Percentiles rank a stretch among this genome's conserved stretches.
Evolutionary conservation across 2,888 invertebrate genomes (phyloP).

Genomic region (Melinaea menophilus): DNA sequence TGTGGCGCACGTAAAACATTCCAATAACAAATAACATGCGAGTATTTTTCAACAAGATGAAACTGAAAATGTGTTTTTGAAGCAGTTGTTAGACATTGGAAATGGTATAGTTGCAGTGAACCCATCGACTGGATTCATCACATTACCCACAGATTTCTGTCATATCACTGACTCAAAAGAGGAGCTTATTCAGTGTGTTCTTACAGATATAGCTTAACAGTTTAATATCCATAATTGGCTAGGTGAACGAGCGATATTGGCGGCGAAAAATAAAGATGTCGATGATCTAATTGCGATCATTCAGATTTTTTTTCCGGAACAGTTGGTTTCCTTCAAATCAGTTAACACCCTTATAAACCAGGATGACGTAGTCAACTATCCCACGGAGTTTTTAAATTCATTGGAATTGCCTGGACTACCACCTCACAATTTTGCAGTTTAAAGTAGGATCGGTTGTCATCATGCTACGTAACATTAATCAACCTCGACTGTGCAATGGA

Average conservation of each 20-base stretch:
- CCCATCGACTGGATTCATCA: slow-evolving; percentile 33
- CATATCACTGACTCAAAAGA: slow-evolving; percentile 27
- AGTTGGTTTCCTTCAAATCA: slow-evolving; percentile 23
- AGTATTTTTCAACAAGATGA: slow-evolving; percentile 32
- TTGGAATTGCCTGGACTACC: slow-evolving; percentile 31
- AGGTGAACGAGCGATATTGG: slow-evolving; percentile 37
- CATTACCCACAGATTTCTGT: slow-evolving; percentile 34
- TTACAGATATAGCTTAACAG: slow-evolving; percentile 33
- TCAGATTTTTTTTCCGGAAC: slow-evolving; percentile 21
- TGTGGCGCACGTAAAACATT: slow-evolving; percentile 38
- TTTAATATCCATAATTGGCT: slow-evolving; percentile 37
- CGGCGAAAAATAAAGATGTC: slow-evolving; percentile 25
- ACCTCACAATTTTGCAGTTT: slow-evolving; percentile 29
- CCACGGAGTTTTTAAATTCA: slow-evolving; percentile 31
- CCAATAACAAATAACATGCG: slow-evolving; percentile 34
- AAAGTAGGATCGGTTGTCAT: slow-evolving; percentile 31
- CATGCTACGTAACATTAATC: slow-evolving; percentile 35
- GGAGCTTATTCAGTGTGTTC: slow-evolving; percentile 36
- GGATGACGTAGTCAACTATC: slow-evolving; percentile 28
- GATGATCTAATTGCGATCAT: slow-evolving; percentile 19
- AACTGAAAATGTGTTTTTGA: slow-evolving; percentile 34
- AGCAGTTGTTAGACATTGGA: slow-evolving; percentile 36
- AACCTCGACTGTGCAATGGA: slow-evolving; percentile 34
- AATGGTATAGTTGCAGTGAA: slow-evolving; percentile 33
- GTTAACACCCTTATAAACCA: slow-evolving; percentile 25